phyloP scores from a whole-genome alignment of 2,797 vertebrate species.

The Gephyroberyx darwinii region DNA sequence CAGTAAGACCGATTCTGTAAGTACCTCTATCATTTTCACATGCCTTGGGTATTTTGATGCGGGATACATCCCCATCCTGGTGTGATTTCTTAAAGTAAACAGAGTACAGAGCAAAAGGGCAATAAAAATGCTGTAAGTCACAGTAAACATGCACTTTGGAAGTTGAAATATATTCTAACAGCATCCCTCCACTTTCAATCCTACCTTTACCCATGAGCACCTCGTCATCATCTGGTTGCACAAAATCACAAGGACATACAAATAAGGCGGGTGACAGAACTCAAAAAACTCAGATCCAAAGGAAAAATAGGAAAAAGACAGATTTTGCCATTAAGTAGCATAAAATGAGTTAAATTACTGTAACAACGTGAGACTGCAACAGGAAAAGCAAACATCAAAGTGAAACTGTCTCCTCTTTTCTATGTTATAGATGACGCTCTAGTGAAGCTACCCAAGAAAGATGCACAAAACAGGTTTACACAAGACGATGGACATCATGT shows the following conservation, averaged over 20 bases:
- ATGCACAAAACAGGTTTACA: neutral
- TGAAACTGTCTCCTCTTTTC: slow-evolving; percentile 5
- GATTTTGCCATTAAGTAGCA: neutral
- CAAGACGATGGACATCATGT: neutral
- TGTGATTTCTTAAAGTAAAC: neutral
- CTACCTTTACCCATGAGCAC: slow-evolving; percentile 8
- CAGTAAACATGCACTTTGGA: neutral
- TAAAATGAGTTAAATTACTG: slow-evolving; percentile 8
- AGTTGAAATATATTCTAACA: neutral
- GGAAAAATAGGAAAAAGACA: neutral
- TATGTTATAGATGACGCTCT: neutral
- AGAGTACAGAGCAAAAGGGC: no score
- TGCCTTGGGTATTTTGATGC: neutral
- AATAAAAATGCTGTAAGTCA: neutral
- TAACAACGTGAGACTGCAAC: slow-evolving; percentile 4
- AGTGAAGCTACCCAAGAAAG: neutral
- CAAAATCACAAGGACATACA: slow-evolving; percentile 17
- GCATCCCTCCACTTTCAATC: neutral
- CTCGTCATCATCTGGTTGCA: neutral
- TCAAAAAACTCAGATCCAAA: neutral
- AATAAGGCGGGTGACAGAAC: neutral
- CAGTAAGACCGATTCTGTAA: neutral
- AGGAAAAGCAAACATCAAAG: slow-evolving; percentile 14
- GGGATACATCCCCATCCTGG: neutral
- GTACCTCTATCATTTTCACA: neutral